A percentile compares a stretch with the other conserved stretches of the same genome.
Evolutionary conservation across 2,888 invertebrate genomes (phyloP).

Genomic region (Lymantria monacha): DNA sequence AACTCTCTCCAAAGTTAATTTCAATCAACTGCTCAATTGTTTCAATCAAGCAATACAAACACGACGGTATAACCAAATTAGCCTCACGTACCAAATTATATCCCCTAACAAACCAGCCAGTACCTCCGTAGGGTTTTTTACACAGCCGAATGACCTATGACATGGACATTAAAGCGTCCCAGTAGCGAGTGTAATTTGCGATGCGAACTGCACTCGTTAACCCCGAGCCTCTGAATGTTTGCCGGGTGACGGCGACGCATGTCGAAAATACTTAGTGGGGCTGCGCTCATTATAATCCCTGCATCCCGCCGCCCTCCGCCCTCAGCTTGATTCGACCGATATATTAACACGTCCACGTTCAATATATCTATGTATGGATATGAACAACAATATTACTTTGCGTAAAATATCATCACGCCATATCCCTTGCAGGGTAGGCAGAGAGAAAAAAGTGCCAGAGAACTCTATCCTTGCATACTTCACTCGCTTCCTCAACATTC

Average conservation of each 20-base stretch:
- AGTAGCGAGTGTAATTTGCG: constrained; percentile 62
- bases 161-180: constrained; percentile 50
- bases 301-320: constrained; percentile 55
- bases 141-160: constrained; percentile 33
- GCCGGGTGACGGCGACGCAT: constrained; percentile 80
- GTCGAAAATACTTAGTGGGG: constrained; percentile 82
- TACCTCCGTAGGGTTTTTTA: constrained; percentile 16
- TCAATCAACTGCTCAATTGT: neutral
- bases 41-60: neutral
- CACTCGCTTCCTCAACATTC: too few species aligned
- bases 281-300: constrained; percentile 79
- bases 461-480: too few species aligned
- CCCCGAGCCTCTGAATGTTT: constrained; percentile 67
- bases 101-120: neutral
- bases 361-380: constrained; percentile 48
- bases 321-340: constrained; percentile 66
- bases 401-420: too few species aligned
- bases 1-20: too few species aligned
- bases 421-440: too few species aligned
- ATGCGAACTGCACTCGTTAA: constrained; percentile 57
- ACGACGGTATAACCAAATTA: neutral
- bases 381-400: constrained; percentile 14
- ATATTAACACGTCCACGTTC: constrained; percentile 72
- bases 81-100: neutral
- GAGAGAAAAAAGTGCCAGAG: too few species aligned